Percentiles rank a stretch among this genome's conserved stretches.
These are phyloP conservation scores for Melanargia galathea DNA, from an alignment of 2,888 invertebrate species.

Conservation along the genomic window DNA sequence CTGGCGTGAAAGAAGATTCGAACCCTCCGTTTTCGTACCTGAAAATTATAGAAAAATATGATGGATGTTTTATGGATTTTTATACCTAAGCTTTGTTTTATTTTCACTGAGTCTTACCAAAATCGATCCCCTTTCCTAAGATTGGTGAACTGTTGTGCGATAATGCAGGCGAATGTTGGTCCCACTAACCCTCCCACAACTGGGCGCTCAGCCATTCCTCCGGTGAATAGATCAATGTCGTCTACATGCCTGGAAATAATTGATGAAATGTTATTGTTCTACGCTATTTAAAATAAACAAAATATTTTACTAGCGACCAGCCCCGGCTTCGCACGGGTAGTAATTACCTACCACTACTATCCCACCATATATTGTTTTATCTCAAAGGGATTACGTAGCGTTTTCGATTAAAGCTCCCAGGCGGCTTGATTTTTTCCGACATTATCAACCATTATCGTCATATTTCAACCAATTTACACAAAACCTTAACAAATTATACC, in stretches of 20 bases:
- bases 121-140: slow-evolving; percentile 90
- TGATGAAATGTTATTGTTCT: neutral
- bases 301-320: too few relatives aligned
- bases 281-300: too few relatives aligned
- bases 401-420: too few relatives aligned
- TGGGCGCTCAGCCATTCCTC: slow-evolving; percentile 91
- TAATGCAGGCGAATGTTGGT: slow-evolving; percentile 93
- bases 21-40: slow-evolving; percentile 90
- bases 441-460: too few relatives aligned
- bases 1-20: slow-evolving; percentile 88
- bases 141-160: slow-evolving; percentile 92
- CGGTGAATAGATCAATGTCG: slow-evolving; percentile 93
- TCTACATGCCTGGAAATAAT: slow-evolving; percentile 83
- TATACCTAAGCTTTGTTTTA: neutral
- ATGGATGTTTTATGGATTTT: neutral
- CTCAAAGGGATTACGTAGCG: too few relatives aligned
- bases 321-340: too few relatives aligned
- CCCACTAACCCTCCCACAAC: slow-evolving; percentile 91
- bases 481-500: too few relatives aligned
- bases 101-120: slow-evolving; percentile 74
- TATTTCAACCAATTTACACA: too few relatives aligned
- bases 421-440: too few relatives aligned
- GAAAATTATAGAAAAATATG: slow-evolving; percentile 37
- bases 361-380: too few relatives aligned
- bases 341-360: too few relatives aligned